A percentile compares a stretch with the other conserved stretches of the same genome.
Conservation (phyloP, 2,888 invertebrate genomes). For the Chironomus riparius region DNA sequence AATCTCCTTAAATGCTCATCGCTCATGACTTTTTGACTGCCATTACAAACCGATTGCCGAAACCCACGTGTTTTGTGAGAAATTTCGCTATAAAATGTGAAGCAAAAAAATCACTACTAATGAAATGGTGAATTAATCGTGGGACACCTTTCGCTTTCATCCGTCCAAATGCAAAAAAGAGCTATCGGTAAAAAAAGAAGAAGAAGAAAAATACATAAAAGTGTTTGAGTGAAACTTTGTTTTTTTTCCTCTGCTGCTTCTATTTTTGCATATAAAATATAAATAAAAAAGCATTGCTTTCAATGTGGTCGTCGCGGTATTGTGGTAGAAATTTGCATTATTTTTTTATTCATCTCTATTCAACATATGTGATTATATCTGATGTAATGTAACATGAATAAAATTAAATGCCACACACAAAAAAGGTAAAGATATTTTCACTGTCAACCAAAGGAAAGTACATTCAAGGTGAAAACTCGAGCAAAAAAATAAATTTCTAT, state of each 20-base stretch:
- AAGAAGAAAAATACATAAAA: no score
- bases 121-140: slow-evolving; percentile 8
- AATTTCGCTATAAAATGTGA: neutral
- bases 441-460: neutral
- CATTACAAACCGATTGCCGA: no score
- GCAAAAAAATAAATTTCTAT: neutral
- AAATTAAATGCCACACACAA: neutral
- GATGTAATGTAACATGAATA: no score
- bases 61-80: no score
- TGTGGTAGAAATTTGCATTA: neutral
- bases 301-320: no score
- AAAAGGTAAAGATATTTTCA: neutral
- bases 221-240: neutral
- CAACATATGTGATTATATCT: neutral
- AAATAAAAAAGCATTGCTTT: neutral
- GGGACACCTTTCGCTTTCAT: slow-evolving; percentile 21
- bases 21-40: no score
- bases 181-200: no score
- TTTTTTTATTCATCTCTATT: neutral
- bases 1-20: no score
- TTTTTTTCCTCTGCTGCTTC: neutral
- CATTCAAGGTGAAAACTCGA: slow-evolving; percentile 15
- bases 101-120: neutral
- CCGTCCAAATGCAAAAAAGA: neutral
- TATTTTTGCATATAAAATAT: neutral